These are phyloP conservation scores for Apogon talboti DNA, from an alignment of 2,797 vertebrate species.

Conservation along the genomic window DNA sequence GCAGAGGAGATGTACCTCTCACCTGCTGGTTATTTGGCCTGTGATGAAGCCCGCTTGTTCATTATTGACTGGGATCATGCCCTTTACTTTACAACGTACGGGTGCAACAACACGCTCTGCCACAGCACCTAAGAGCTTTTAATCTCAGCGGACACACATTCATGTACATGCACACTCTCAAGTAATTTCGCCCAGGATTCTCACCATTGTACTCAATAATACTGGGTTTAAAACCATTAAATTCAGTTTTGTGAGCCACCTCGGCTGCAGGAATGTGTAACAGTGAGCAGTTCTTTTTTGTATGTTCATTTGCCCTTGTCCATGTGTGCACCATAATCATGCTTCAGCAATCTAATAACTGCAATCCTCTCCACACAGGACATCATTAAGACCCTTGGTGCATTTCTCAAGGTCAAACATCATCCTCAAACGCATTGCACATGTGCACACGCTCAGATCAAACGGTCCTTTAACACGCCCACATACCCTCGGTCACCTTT, in stretches of 20 bases:
- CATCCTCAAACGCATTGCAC: slow-evolving; percentile 17
- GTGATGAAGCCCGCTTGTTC: slow-evolving; percentile 36
- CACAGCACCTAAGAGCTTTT: slow-evolving; percentile 14
- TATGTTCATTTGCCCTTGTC: slow-evolving; percentile 45
- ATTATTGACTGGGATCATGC: slow-evolving; percentile 42
- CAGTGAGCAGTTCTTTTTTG: slow-evolving; percentile 10
- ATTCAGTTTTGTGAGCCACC: slow-evolving; percentile 39
- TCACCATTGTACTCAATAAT: slow-evolving; percentile 31
- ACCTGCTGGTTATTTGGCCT: slow-evolving; percentile 50
- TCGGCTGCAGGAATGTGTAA: slow-evolving; percentile 33
- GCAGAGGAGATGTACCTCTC: slow-evolving; percentile 24
- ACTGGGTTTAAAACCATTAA: slow-evolving; percentile 40
- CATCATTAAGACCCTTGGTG: slow-evolving; percentile 49
- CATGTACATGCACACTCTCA: background rate
- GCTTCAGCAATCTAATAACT: slow-evolving; percentile 48
- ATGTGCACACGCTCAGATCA: slow-evolving; percentile 33
- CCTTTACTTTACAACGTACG: slow-evolving; percentile 38
- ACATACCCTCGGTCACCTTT: slow-evolving; percentile 49
- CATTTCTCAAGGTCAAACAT: slow-evolving; percentile 71
- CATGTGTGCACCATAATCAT: slow-evolving; percentile 40
- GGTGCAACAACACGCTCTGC: slow-evolving; percentile 17
- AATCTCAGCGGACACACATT: slow-evolving; percentile 23
- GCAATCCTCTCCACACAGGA: slow-evolving; percentile 44
- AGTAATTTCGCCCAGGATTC: slow-evolving; percentile 2
- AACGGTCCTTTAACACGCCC: slow-evolving; percentile 50